Evolutionary conservation across 2,113 vertebrate genomes (phyloP), one percentile per base, ranked within the genome.

Genomic region (Orthonyx spaldingii): DNA sequence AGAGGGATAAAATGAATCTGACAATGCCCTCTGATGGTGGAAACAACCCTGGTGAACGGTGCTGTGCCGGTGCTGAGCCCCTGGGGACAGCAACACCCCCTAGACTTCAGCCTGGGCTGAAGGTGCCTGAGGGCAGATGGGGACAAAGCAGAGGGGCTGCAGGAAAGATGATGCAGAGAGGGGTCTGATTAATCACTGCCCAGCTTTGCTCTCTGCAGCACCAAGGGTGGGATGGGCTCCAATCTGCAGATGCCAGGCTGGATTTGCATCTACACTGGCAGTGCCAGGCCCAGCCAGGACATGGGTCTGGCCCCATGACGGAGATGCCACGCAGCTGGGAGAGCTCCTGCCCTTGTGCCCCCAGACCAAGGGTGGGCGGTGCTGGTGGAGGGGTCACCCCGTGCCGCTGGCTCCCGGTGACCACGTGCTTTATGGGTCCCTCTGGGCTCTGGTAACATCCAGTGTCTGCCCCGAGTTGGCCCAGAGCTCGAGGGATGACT

Each of bases 1-100:
- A 10, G 24, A 44, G 52, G 41, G 33, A 49, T 24, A 70, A 83
- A 86, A n/a, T 47, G 37, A 78, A 72, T 68, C 52, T 9, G 0
- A 63, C 44, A 26, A 78, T 89, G 97, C 97, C 95, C 96, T 95
- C 97, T 95, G 74, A 94, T 95, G 96, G 90, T 68, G 50, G 75
- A 71, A 88, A 74, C 13, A 74, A 41, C 18, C 17, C 42, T 64
- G 35, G 16, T 42, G 49, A 30, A n/a, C 0, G 0, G 30, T 19
- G 47, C 56, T 15, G 35, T 5, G 17, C 23, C 2, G 4, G 10
- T 28, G 30, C 47, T 46, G 65, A 74, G 39, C 13, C 13, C 37
- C 27, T 11, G 33, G 50, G 35, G 53, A 32, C 33, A 68, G 21
- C 39, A 53, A 15, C 46, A 22, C 2, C 14, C 46, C 20, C 65